Evolutionary conservation across 2,888 invertebrate genomes (phyloP), one percentile per base, ranked within the genome.

Genomic region (Lordiphosa fenestrarum): DNA sequence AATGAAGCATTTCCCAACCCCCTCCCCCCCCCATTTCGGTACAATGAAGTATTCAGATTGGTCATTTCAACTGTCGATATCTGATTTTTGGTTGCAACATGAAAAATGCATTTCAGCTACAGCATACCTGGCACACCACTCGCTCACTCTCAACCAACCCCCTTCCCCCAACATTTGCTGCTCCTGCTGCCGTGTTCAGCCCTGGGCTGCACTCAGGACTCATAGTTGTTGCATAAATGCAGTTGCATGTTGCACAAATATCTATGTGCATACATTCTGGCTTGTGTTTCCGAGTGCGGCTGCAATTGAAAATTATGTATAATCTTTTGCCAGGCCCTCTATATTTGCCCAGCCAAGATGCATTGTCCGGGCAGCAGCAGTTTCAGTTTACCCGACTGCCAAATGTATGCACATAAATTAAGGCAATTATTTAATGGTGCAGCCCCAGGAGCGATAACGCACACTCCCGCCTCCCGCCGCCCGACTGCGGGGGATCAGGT

Each of bases 361-460:
- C 55, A 77, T 77, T 80, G 73, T 62, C 55, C 51, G 48, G 35
- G 36, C 47, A 13, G 48, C 47, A 13, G 48, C 33, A 52, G 52
- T 54, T 58, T 50, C 60, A 51, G 73, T 59, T 61, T 46, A 55
- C 1, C 60, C 59, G 35, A 68, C 56, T 52, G 72, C 72, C 50
- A 67, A 76, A 73, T 81, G 84, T 77, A 73, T 76, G 69, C 71
- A 60, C 81, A 84, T 77, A 84, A 76, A 84, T 81, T 77, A 66
- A 69, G 48, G 73, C 66, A 76, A 78, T 84, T 78, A 78, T 78
- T 84, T 78, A 78, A 78, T 84, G 84, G 65, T 54, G 58, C 65
- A 61, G 72, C 49, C 61, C 61, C 60, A 48, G 48, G 30, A 47
- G 75, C 67, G 80, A 76, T 83, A 76, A 70, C 71, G 53, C 61